Evolutionary conservation across 1,140 invertebrate species (phyloP), one percentile per base, ranked within the genome.

Genomic region (Sycophila sp.): DNA sequence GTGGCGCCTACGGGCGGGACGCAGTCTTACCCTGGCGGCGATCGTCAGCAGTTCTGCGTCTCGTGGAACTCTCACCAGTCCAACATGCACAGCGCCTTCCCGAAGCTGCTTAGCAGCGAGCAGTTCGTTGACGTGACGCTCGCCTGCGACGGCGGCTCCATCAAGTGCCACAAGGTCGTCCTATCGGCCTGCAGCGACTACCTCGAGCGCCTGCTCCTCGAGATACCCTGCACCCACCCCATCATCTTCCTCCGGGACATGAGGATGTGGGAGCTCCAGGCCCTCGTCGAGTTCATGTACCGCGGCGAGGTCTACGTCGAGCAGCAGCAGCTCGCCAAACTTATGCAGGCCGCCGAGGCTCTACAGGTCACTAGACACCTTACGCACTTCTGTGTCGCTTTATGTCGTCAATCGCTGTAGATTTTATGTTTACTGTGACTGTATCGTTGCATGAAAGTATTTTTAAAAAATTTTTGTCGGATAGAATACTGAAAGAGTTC

Each of bases 61-160:
- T 88, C 89, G 71, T 92, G 91, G 91, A 90, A 91, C 77, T 90
- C 90, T 63, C 90, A 90, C 77, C 89, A 91, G 75, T 89, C 87
- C 17, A 91, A 91, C 47, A 86, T 87, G 85, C 84, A 86, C 75
- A 86, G 78, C 56, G 85, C 85, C n/a, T 94, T 95, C 84, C 93
- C 93, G 30, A 92, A 94, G 63, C 87, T 96, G 19, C 87, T 96
- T 38, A 91, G 91, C 24, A 93, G 92, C 11, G 94, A 96, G 82
- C 91, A 94, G 79, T 96, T 96, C 80, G 94, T 95, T 1, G 95
- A 96, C 82, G 94, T 96, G 15, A 96, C 94, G 6, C 81, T 96
- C 42, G 94, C 94, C 15, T 96, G 94, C 80, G 94, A 96, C 80
- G 94, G 93, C 8, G 89, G 92, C 60, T 93, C 93, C 78, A 89